Conservation (phyloP, 2,888 invertebrate species). For the Zaprionus lineosus region DNA sequence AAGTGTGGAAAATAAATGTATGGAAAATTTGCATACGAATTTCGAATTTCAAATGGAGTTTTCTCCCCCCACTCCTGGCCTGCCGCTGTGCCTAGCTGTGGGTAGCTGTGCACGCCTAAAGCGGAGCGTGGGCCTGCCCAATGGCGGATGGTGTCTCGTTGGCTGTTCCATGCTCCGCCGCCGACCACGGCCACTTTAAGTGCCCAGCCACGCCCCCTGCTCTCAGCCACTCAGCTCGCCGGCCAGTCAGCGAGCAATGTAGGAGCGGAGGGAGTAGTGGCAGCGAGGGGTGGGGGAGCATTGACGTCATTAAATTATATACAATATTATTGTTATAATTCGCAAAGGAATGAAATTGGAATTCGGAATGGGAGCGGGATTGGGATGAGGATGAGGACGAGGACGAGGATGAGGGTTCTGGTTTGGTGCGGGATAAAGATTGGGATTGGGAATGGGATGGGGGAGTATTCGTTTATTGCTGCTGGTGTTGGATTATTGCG, state of each 20-base stretch:
- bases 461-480: slow-evolving; percentile 32
- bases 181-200: slow-evolving; percentile 46
- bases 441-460: neutral
- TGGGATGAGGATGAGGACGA: neutral
- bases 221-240: neutral
- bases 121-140: slow-evolving; percentile 16
- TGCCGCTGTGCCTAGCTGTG: neutral
- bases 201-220: slow-evolving; percentile 45
- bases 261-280: too few relatives aligned
- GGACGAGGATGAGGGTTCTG: neutral
- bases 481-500: slow-evolving; percentile 76
- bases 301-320: slow-evolving; percentile 66
- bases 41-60: slow-evolving; percentile 71
- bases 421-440: neutral
- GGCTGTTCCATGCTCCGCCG: slow-evolving; percentile 16
- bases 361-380: neutral
- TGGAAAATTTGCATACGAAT: slow-evolving; percentile 76
- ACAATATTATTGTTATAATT: slow-evolving; percentile 57
- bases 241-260: slow-evolving; percentile 6
- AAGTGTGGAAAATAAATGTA: slow-evolving; percentile 78
- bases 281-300: too few relatives aligned
- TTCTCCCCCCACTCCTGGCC: neutral
- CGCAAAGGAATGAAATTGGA: slow-evolving; percentile 18
- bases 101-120: too few relatives aligned
- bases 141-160: slow-evolving; percentile 35